Conservation (phyloP, 1,140 invertebrate species). For the Nilaparvata lugens region DNA sequence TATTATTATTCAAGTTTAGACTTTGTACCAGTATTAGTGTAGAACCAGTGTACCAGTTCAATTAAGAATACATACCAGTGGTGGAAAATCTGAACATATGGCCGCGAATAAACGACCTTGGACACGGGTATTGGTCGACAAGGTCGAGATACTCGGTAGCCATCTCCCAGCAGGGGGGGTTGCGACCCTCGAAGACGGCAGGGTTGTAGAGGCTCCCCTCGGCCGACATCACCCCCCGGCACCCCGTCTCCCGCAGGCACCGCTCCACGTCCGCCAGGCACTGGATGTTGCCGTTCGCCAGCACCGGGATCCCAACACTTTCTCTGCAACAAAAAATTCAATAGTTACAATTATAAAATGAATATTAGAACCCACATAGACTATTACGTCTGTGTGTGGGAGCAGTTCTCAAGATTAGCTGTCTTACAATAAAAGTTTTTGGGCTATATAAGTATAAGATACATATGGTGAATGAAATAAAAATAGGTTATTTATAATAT, state of each 20-base stretch:
- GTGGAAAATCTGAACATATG: conserved; percentile 97
- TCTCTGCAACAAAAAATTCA: conserved; percentile 51
- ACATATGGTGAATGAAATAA: no score
- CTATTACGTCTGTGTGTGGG: no score
- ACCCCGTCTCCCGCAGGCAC: conserved; percentile 79
- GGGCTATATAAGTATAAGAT: no score
- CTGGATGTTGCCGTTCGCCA: conserved; percentile 98
- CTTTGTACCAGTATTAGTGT: no score
- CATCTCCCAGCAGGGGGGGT: conserved; percentile 79
- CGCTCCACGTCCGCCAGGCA: conserved; percentile 76
- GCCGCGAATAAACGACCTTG: conserved; percentile 81
- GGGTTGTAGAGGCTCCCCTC: conserved; percentile 97
- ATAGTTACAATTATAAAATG: no score
- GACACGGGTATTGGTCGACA: conserved; percentile 76
- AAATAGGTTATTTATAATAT: no score
- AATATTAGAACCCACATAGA: no score
- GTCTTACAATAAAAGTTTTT: no score
- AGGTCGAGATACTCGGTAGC: conserved; percentile 83
- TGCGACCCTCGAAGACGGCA: conserved; percentile 66
- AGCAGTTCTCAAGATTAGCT: no score
- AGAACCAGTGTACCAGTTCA: no score
- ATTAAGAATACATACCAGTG: conserved; percentile 64
- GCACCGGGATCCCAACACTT: conserved; percentile 80
- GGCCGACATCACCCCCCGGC: conserved; percentile 80
- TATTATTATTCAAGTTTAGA: no score